These are phyloP conservation scores for Myiotriccus ornatus DNA, from an alignment of 2,797 vertebrate species.

Conservation along the genomic window DNA sequence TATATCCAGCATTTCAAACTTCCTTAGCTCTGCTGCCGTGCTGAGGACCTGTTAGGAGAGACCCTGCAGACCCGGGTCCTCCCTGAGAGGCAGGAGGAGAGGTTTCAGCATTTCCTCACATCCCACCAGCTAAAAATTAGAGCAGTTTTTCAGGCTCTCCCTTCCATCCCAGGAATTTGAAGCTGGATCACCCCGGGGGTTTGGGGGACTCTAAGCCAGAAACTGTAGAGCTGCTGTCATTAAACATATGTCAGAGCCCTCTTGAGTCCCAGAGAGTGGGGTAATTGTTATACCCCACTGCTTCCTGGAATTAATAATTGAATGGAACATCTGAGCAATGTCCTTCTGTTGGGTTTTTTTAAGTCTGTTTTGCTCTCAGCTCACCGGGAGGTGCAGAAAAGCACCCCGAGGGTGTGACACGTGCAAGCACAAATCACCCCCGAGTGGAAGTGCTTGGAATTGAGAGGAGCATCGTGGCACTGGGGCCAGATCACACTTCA, in stretches of 20 bases:
- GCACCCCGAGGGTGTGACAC: neutral
- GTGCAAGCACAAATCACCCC: neutral
- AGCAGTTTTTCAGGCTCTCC: neutral
- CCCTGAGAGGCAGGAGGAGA: neutral
- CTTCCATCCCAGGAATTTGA: neutral
- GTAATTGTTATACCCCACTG: neutral
- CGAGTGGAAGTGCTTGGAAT: neutral
- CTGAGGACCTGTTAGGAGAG: neutral
- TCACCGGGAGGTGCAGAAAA: neutral
- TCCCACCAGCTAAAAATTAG: neutral
- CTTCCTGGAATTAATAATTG: neutral
- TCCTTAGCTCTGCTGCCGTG: neutral
- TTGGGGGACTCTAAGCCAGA: neutral
- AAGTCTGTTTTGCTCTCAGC: constrained; percentile 8
- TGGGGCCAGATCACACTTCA: neutral
- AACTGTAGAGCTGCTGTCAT: neutral
- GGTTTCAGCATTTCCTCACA: neutral
- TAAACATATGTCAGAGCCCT: neutral
- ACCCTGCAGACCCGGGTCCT: neutral
- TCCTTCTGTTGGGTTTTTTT: neutral
- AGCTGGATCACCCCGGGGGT: neutral
- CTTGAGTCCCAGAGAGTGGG: neutral
- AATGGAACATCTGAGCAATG: neutral
- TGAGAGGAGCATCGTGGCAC: neutral
- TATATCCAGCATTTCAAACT: neutral